Percentiles rank a stretch among this genome's conserved stretches.
Evolutionary conservation across 1,140 invertebrate genomes (phyloP).

Genomic region (Telenomus remus): DNA sequence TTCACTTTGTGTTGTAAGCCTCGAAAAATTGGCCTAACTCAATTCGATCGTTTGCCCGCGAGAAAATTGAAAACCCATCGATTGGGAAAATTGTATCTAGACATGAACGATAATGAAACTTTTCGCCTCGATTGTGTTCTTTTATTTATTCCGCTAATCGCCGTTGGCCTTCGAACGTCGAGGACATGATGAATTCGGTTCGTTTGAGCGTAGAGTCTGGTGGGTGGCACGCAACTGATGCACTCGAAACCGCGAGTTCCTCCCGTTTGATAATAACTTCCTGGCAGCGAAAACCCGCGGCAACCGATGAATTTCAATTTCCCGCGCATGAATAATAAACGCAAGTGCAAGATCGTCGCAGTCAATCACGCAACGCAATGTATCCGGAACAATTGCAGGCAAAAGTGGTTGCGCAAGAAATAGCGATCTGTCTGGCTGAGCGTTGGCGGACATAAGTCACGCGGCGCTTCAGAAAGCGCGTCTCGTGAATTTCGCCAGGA

Average conservation of each 20-base stretch:
- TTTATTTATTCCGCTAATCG: too few relatives aligned
- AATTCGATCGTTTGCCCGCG: too few relatives aligned
- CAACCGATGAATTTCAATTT: conserved; percentile 55
- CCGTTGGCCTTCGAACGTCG: neutral
- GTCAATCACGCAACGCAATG: conserved; percentile 54
- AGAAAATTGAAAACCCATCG: too few relatives aligned
- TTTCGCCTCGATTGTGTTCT: too few relatives aligned
- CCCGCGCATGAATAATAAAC: conserved; percentile 47
- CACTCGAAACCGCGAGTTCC: conserved; percentile 28
- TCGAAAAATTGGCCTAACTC: too few relatives aligned
- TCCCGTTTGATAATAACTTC: conserved; percentile 34
- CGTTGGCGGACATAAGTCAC: conserved; percentile 54
- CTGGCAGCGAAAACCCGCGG: conserved; percentile 13
- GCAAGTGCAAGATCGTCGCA: conserved; percentile 44
- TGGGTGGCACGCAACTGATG: neutral
- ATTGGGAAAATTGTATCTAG: too few relatives aligned
- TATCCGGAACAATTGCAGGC: conserved; percentile 53
- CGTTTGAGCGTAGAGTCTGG: neutral
- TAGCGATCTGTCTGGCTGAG: conserved; percentile 48
- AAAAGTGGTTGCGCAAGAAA: conserved; percentile 55
- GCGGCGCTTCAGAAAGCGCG: conserved; percentile 20
- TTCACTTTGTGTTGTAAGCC: too few relatives aligned
- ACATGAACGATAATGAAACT: too few relatives aligned
- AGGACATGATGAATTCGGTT: conserved; percentile 7
- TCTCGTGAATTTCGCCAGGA: conserved; percentile 50